Percentiles rank a stretch among this genome's conserved stretches.
Conservation (phyloP, 2,888 invertebrate genomes). For the Campaea margaritaria region DNA sequence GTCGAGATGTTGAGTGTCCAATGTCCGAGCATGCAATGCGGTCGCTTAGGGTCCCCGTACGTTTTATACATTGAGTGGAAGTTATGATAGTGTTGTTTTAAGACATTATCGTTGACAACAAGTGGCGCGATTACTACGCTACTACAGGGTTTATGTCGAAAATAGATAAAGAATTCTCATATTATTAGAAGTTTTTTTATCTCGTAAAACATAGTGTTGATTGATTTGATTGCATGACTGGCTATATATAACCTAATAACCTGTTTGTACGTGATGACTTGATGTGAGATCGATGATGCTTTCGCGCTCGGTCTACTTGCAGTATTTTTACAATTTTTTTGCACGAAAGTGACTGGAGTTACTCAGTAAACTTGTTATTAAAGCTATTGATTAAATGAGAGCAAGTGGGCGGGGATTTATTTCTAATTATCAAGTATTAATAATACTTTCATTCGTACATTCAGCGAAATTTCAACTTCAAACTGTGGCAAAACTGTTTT, state of each 20-base stretch:
- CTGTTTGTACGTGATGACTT: slow-evolving; percentile 13
- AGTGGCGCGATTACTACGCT: slow-evolving; percentile 37
- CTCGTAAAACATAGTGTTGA: slow-evolving; percentile 7
- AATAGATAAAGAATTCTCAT: slow-evolving; percentile 11
- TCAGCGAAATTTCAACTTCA: too few species aligned
- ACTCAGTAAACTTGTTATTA: slow-evolving; percentile 1
- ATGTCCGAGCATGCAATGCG: slow-evolving; percentile 73
- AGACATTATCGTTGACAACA: slow-evolving; percentile 36
- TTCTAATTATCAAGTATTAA: too few species aligned
- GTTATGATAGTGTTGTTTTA: slow-evolving; percentile 42
- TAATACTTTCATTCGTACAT: too few species aligned
- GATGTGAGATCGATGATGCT: slow-evolving; percentile 17
- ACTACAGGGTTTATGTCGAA: slow-evolving; percentile 14
- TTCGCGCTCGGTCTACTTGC: neutral
- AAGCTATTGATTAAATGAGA: neutral
- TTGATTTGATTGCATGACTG: slow-evolving; percentile 23
- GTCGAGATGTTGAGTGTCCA: slow-evolving; percentile 58
- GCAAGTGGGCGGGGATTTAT: neutral
- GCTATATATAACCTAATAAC: slow-evolving; percentile 15
- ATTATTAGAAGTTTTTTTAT: neutral
- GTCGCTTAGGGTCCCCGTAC: slow-evolving; percentile 51
- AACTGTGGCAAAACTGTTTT: too few species aligned
- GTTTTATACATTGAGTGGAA: slow-evolving; percentile 67
- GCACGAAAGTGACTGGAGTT: neutral
- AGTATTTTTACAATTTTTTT: neutral